These are phyloP conservation scores for Andrena camellia DNA, from an alignment of 2,888 invertebrate species.

Conservation along the genomic window DNA sequence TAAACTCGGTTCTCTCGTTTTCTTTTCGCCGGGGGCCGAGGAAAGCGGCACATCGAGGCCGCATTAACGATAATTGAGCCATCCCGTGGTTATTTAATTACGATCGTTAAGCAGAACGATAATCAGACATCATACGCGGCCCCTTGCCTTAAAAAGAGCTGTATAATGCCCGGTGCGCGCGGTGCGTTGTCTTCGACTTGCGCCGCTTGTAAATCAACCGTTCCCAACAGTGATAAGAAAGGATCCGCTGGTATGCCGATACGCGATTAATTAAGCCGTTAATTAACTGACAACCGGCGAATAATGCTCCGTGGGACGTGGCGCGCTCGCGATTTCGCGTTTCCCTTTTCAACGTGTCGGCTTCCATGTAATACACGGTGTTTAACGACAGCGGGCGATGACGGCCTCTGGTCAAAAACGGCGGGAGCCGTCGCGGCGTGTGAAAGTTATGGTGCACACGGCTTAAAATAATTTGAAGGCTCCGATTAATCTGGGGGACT, in stretches of 20 bases:
- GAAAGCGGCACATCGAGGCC: slow-evolving; percentile 60
- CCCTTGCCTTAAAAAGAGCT: slow-evolving; percentile 4
- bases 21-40: slow-evolving; percentile 33
- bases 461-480: background rate
- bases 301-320: slow-evolving; percentile 3
- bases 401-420: background rate
- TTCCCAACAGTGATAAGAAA: slow-evolving; percentile 28
- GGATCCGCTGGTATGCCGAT: slow-evolving; percentile 28
- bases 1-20: slow-evolving; percentile 69
- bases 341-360: slow-evolving; percentile 15
- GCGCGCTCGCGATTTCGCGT: background rate
- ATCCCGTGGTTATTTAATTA: slow-evolving; percentile 74
- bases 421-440: background rate
- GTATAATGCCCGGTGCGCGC: background rate
- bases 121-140: slow-evolving; percentile 53
- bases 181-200: background rate
- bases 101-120: slow-evolving; percentile 63
- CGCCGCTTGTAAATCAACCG: slow-evolving; percentile 26
- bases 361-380: background rate
- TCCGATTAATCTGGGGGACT: background rate
- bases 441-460: background rate
- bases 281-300: slow-evolving; percentile 42
- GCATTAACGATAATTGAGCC: slow-evolving; percentile 78
- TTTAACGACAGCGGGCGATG: background rate
- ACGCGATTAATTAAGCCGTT: slow-evolving; percentile 44